Percentiles rank a stretch among this genome's conserved stretches.
Conservation (phyloP, 2,888 invertebrate genomes). For the Drosophila nr. fundita region DNA sequence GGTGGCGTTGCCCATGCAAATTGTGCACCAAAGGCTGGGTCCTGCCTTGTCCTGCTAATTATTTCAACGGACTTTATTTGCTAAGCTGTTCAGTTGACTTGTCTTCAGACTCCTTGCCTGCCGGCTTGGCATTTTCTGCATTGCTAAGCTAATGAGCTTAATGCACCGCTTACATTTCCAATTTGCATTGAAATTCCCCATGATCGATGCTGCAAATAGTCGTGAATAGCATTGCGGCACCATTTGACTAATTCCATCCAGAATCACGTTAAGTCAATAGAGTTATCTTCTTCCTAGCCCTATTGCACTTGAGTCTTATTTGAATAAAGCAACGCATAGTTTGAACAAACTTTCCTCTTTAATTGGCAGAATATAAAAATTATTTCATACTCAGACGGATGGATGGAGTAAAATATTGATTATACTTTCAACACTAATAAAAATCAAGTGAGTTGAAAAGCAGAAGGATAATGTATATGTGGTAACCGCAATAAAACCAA, state of each 20-base stretch:
- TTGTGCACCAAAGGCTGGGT: constrained; percentile 36
- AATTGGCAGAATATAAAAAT: not conserved
- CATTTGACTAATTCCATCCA: not conserved
- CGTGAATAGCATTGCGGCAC: not conserved
- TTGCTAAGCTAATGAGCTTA: constrained; percentile 65
- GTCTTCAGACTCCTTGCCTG: constrained; percentile 25
- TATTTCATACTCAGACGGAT: not conserved
- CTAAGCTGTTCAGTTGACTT: constrained; percentile 55
- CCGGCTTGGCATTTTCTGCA: constrained; percentile 51
- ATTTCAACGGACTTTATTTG: constrained; percentile 70
- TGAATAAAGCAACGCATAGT: not conserved
- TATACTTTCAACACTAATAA: not conserved
- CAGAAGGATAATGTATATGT: not conserved
- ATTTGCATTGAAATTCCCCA: constrained; percentile 28
- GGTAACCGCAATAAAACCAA: constrained; percentile 56
- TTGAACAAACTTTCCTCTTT: not conserved
- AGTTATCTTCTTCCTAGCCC: not conserved
- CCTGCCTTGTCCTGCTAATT: constrained; percentile 58
- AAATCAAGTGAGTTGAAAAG: not conserved
- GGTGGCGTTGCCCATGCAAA: constrained; percentile 55
- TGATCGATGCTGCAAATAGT: constrained; percentile 25
- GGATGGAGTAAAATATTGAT: not conserved
- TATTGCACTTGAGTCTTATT: not conserved
- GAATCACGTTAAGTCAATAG: not conserved
- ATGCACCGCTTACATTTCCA: constrained; percentile 37